Evolutionary conservation across 2,113 vertebrate genomes (phyloP), one percentile per base, ranked within the genome.

Genomic region (Spea bombifrons): DNA sequence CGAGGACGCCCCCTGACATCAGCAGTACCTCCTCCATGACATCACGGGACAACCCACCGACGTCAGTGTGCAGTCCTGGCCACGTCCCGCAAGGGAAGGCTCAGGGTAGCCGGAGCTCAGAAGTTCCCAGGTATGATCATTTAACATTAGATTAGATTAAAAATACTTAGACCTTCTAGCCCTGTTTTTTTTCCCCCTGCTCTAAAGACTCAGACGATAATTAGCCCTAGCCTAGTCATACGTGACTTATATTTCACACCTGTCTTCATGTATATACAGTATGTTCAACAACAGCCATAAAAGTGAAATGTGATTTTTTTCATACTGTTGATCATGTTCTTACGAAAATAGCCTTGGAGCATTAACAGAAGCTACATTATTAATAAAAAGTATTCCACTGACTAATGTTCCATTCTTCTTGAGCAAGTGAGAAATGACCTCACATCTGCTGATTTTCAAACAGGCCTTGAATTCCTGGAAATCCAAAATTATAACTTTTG

Each of bases 381-480:
- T 59, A 59, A 2, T 59, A 13, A 59, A 52, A 52, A 59, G 15
- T 59, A 13, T 59, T 59, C 55, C 55, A 59, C 55, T 59, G 55
- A 59, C 55, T 59, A 59, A 59, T 59, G 15, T 13, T 5, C 55
- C 12, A 59, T 59, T 59, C 55, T 8, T 59, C 55, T 59, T 13
- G 4, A 59, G 10, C 55, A 59, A 30, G 30, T 30, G 30, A 30
- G 30, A 30, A 30, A 8, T 64, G n/a, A 5, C 17, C 9, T 9
- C 61, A 64, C 61, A 64, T 64, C 61, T 64, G 61, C 61, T 64
- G 30, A 15, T 64, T 64, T 30, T 64, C 61, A 64, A 13, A 64
- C 8, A 30, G 30, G 61, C 8, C n/a, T 30, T 64, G 61, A 64
- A 64, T 64, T 64, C 61, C 13, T 64, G 61, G 61, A 64, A 64